phyloP scores from a whole-genome alignment of 2,797 vertebrate species.

The Leucoraja ocellata region DNA sequence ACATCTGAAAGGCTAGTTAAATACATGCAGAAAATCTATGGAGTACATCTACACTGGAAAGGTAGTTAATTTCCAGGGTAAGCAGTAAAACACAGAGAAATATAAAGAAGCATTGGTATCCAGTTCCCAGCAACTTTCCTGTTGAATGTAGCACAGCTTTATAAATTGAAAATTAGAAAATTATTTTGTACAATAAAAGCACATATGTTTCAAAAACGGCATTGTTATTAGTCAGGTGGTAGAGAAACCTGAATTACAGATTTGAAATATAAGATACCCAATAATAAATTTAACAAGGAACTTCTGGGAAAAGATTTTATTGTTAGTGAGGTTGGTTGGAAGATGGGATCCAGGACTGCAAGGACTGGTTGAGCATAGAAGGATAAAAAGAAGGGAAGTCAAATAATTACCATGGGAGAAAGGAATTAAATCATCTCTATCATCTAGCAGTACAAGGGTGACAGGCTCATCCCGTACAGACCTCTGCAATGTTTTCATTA shows the following conservation, averaged over 20 bases:
- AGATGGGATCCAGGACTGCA: background rate
- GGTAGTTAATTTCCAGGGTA: constrained; percentile 30
- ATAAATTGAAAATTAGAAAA: background rate
- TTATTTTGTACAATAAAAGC: background rate
- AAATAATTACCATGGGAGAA: background rate
- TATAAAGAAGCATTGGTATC: background rate
- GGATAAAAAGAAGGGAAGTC: background rate
- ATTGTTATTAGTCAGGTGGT: background rate
- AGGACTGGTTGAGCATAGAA: background rate
- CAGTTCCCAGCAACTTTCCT: constrained; percentile 2
- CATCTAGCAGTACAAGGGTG: no score
- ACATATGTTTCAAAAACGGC: background rate
- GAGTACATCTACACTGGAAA: constrained; percentile 26
- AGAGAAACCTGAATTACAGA: background rate
- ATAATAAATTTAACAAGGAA: background rate
- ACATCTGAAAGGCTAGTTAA: constrained; percentile 37
- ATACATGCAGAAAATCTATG: constrained; percentile 33
- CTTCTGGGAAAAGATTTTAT: background rate
- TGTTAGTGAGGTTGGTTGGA: background rate
- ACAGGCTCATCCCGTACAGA: no score
- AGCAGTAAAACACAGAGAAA: constrained; percentile 6
- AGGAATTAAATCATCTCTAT: background rate
- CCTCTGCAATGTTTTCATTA: no score
- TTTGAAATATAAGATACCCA: background rate
- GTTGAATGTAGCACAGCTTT: background rate